Conservation (phyloP, 1,140 invertebrate species). For the Helicoverpa zea region DNA sequence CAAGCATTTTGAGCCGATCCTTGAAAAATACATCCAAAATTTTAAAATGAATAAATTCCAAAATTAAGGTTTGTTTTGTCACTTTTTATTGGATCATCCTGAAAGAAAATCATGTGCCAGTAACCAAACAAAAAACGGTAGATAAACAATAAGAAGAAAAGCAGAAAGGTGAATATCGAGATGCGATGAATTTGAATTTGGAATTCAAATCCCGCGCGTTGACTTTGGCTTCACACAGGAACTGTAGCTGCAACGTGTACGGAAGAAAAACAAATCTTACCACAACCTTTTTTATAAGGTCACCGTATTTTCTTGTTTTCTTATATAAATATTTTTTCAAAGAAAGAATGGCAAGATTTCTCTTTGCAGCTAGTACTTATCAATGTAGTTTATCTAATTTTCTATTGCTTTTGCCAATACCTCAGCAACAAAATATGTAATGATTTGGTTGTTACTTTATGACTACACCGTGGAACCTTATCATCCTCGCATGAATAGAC, state of each 20-base stretch:
- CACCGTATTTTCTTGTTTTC: neutral
- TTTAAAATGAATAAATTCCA: too few relatives aligned
- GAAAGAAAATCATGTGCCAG: conserved; percentile 8
- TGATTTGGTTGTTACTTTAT: neutral
- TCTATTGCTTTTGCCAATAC: too few relatives aligned
- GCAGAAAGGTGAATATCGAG: conserved; percentile 84
- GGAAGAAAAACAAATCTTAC: conserved; percentile 44
- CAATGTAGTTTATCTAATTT: too few relatives aligned
- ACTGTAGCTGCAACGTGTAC: conserved; percentile 26
- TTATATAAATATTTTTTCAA: too few relatives aligned
- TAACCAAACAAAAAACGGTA: conserved; percentile 82
- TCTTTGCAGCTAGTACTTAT: too few relatives aligned
- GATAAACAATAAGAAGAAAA: conserved; percentile 85
- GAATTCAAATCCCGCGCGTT: conserved; percentile 86
- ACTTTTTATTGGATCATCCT: neutral
- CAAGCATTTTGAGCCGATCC: too few relatives aligned
- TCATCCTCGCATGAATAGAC: conserved; percentile 1
- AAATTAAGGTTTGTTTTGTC: neutral
- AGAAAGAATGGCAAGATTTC: too few relatives aligned
- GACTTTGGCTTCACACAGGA: conserved; percentile 67
- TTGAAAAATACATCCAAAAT: too few relatives aligned
- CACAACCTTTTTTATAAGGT: neutral
- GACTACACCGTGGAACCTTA: neutral
- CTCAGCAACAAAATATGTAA: too few relatives aligned
- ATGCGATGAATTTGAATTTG: conserved; percentile 81